Evolutionary conservation across 2,797 vertebrate species (phyloP).

Genomic region (Propithecus perrieri): DNA sequence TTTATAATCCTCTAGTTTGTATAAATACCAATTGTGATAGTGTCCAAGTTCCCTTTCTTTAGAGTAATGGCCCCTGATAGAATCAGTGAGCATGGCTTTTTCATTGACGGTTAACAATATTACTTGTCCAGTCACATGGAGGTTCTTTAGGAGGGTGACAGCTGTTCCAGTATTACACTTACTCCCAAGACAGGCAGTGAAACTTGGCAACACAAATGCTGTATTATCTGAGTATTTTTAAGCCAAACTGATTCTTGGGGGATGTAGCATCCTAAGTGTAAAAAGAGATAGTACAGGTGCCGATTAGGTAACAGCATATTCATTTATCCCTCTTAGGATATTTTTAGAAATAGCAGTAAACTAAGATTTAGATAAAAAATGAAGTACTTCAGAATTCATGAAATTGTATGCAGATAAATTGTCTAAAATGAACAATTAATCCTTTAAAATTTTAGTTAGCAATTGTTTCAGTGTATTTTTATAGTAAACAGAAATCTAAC

Average conservation of each 20-base stretch:
- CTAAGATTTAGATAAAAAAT: background rate
- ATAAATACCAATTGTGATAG: background rate
- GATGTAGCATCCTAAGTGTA: background rate
- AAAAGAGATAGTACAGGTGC: background rate
- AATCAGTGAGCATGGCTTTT: background rate
- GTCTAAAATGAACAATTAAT: conserved; percentile 11
- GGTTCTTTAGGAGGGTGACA: background rate
- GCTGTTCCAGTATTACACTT: background rate
- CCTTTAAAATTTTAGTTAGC: background rate
- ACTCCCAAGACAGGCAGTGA: background rate
- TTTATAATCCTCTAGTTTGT: background rate
- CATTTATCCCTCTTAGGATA: background rate
- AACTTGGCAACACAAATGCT: background rate
- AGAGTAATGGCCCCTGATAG: background rate
- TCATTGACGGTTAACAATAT: background rate
- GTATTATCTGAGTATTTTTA: background rate
- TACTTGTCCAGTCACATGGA: background rate
- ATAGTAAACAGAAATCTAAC: background rate
- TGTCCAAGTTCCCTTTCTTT: background rate
- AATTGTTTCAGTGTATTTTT: background rate
- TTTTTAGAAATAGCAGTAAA: conserved; percentile 5
- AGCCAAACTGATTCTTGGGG: background rate
- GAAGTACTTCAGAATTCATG: background rate
- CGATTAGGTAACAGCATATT: background rate
- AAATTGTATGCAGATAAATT: background rate